These are phyloP conservation scores for Hepsetus odoe DNA, from an alignment of 2,113 vertebrate species.

Conservation along the genomic window DNA sequence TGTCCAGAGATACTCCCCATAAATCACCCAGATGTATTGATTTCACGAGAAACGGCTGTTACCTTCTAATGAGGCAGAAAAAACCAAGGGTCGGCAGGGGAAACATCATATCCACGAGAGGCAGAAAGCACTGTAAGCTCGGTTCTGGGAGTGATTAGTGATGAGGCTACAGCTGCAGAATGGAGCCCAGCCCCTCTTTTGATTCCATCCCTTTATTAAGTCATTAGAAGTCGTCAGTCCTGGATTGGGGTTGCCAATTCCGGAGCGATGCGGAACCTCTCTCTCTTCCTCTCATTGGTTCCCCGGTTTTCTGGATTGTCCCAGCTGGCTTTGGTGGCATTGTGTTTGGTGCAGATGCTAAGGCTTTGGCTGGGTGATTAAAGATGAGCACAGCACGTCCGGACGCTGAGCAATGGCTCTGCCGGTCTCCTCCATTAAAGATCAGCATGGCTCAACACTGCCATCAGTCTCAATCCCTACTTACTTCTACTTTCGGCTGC, in stretches of 20 bases:
- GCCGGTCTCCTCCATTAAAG: conserved; percentile 31
- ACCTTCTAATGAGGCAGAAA: conserved; percentile 58
- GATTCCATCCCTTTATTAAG: conserved; percentile 38
- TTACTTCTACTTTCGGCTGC: not conserved
- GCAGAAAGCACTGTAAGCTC: conserved; percentile 35
- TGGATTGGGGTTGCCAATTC: conserved; percentile 20
- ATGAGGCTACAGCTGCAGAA: conserved; percentile 28
- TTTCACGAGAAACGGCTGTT: conserved; percentile 38
- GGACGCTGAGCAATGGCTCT: not conserved
- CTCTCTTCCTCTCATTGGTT: conserved; percentile 27
- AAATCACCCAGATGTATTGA: conserved; percentile 54
- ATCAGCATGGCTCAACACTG: conserved; percentile 9
- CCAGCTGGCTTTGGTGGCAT: conserved; percentile 3
- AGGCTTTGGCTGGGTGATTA: conserved; percentile 34
- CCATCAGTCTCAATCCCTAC: conserved; percentile 23
- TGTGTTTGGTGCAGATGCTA: conserved; percentile 39
- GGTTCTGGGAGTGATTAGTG: conserved; percentile 46
- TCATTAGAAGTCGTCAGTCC: conserved; percentile 17
- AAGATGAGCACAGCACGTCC: conserved; percentile 21
- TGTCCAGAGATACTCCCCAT: conserved; percentile 29
- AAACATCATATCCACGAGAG: conserved; percentile 6
- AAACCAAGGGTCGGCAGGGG: conserved; percentile 33
- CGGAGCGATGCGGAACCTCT: not conserved
- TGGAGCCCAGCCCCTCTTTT: conserved; percentile 32
- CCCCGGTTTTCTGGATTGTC: not conserved